Evolutionary conservation across 2,797 vertebrate genomes (phyloP), one percentile per base, ranked within the genome.

Genomic region (Synanceia verrucosa): DNA sequence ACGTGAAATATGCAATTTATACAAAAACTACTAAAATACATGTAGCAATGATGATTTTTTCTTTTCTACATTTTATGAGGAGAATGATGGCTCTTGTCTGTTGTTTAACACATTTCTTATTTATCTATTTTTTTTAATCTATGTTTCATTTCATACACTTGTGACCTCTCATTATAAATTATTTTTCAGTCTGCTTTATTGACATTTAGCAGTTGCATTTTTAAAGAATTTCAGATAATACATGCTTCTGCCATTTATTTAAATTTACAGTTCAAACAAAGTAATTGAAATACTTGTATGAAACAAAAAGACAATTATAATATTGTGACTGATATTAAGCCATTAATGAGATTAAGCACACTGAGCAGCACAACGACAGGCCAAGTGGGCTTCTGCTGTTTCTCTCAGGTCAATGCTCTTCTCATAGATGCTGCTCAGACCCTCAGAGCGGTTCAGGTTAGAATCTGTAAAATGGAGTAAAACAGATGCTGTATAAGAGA

Each of bases 371-470:
- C 94, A 95, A 65, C 81, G 90, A 64, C 94, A 95, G 59, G 90
- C 91, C 70, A 93, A 47, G 66, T 95, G 93, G 36, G 92, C 92
- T 3, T 90, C 88, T 3, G 85, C 60, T 13, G 66, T 86, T 47
- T 93, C 93, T 4, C 21, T 81, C 19, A 94, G 8, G 56, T 95
- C 94, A 24, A 82, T 59, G 39, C 88, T 92, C 90, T 94, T 93
- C 48, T 86, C 74, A 19, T 34, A 91, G 71, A 94, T 89, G 68
- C 31, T 87, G 81, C 10, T 88, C 48, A 85, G 75, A 61, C 58
- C 73, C 1, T 65, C 79, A 23, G 78, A 33, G 4, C 12, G 46
- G 31, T 69, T 87, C 69, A 92, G 0, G 77, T 52, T 85, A 10
- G 94, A 82, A 21, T 77, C 94, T 95, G 82, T 12, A 86, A 71